Base-by-base conservation (phyloP, 2,888 invertebrate species). In the Lithosia quadra region DNA sequence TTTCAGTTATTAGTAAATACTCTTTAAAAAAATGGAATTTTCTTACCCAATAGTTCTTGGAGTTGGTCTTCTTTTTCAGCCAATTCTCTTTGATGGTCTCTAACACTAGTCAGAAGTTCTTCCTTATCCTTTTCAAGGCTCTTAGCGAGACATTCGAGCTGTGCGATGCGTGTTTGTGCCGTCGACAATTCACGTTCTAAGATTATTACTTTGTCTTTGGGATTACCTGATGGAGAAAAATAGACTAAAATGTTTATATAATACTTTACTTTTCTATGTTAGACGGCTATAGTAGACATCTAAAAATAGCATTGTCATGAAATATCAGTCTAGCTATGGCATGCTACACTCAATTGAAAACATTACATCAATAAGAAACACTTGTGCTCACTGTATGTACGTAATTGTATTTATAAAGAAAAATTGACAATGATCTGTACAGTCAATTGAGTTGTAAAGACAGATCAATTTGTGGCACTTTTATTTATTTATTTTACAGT, bases 71-170 rank as follows among this genome's bases (percentile, higher is more conserved):
- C 93, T 73, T 86, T 89, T 78, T 93, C 92, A 0, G 90, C 92
- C 53, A 92, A 77, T n/a, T 85, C 90, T 49, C 94, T 89, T 76
- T 95, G 95, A n/a, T 94, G 95, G 67, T 96, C 95, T 55, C 96
- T 95, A 36, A 97, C 86, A 65, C 94, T 93, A 71, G 96, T 96
- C 43, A 97, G 97, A 77, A 97, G 96, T 49, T 96, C 96, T 73
- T 97, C 97, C 82, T 97, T 97, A 72, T 97, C 96, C 0, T 87
- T 86, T 81, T 96, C 96, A 74, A 96, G 86, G 24, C 93, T 93
- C 2, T 94, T 72, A 0, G 88, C 88, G 69, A 84, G 92, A 63
- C 71, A 91, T 77, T 90, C 96, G 86, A 91, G 95, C 92, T 93
- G 92, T 0, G 85, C 92, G 59, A 91, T 84, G 34, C 91, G 91